Evolutionary conservation across 2,113 vertebrate genomes (phyloP).

Genomic region (Bufo gargarizans): DNA sequence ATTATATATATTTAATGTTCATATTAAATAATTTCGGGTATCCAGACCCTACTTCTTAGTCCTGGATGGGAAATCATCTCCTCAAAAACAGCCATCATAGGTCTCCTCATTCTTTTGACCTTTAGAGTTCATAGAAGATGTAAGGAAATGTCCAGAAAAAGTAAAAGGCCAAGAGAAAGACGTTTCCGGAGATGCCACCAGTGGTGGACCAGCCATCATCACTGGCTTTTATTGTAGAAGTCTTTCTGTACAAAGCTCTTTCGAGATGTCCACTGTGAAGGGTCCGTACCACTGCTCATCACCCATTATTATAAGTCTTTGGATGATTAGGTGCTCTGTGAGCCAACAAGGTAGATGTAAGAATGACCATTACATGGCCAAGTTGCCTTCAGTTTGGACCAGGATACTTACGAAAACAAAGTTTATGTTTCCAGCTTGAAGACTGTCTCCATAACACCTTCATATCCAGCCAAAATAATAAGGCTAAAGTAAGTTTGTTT

Average conservation of each 20-base stretch:
- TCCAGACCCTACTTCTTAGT: slow-evolving; percentile 57
- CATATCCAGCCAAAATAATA: slow-evolving; percentile 11
- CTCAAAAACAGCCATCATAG: slow-evolving; percentile 17
- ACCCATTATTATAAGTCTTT: background rate
- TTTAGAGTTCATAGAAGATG: background rate
- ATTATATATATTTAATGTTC: slow-evolving; percentile 34
- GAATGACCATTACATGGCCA: background rate
- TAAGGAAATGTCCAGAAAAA: background rate
- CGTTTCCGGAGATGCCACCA: background rate
- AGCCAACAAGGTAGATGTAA: background rate
- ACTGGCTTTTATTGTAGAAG: slow-evolving; percentile 5
- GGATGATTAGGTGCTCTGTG: background rate
- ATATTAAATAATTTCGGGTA: slow-evolving; percentile 56
- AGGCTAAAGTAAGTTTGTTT: slow-evolving; percentile 2
- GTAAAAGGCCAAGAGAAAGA: background rate
- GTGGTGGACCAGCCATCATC: slow-evolving; percentile 55
- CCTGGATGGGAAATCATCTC: background rate
- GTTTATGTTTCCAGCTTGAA: slow-evolving; percentile 26
- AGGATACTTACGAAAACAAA: slow-evolving; percentile 2
- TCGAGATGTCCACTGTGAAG: background rate
- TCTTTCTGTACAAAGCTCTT: background rate
- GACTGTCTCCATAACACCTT: background rate
- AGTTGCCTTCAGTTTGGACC: background rate
- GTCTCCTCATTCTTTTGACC: background rate
- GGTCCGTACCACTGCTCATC: slow-evolving; percentile 1